Evolutionary conservation across 2,888 invertebrate species (phyloP), one percentile per base, ranked within the genome.

Genomic region (Phrixothrix hirtus): DNA sequence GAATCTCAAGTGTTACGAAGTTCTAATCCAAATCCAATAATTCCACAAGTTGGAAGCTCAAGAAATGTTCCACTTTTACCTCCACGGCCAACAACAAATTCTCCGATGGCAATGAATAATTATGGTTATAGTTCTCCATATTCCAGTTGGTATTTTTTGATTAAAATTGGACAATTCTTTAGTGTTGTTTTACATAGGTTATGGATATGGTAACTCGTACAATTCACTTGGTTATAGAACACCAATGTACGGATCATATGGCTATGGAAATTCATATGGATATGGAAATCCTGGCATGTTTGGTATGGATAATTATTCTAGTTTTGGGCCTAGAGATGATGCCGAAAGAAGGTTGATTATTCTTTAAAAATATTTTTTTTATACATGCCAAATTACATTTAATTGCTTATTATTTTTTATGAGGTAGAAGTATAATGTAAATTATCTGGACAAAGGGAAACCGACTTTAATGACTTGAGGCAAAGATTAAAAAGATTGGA

Each of bases 311-410:
- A 64, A 68, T 11, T 56, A 53, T 54, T 46, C 53, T 9, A 42
- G 51, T 54, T 53, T 62, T 13, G 65, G 67, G 17, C 67, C 72
- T 6, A 73, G 75, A 58, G 77, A 79, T 55, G 84, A 86, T 68
- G 78, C 81, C 51, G 87, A 86, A 75, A 83, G 81, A 73, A 81
- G 86, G 81, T 84, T 68, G 12, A 37, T 36, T 2, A 9, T 16
- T 7, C 27, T 21, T 21, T 21, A 5, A 21, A 21, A 21, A 21
- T 5, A 21, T 21, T 5, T 21, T 21, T 5, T 21, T n/a, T n/a
- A n/a, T n/a, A n/a, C n/a, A n/a, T n/a, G n/a, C n/a, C n/a, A n/a
- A n/a, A n/a, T n/a, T n/a, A n/a, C n/a, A n/a, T n/a, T n/a, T n/a
- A n/a, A n/a, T n/a, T n/a, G n/a, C n/a, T n/a, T n/a, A n/a, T n/a